Evolutionary conservation across 2,113 vertebrate genomes (phyloP).

Genomic region (Holacanthus passer): DNA sequence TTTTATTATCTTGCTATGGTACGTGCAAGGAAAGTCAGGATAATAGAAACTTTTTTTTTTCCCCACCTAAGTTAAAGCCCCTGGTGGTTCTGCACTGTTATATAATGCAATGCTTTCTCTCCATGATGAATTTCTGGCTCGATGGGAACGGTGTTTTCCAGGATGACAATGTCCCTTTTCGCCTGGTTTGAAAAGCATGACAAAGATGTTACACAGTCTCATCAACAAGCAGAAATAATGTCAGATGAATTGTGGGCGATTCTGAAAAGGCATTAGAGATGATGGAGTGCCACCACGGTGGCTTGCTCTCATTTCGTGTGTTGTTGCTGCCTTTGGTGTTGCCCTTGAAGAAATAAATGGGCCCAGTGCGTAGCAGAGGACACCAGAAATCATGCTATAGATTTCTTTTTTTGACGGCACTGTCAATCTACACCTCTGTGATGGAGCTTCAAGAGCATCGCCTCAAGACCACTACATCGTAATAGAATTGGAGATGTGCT

Average conservation of each 20-base stretch:
- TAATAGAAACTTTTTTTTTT: neutral
- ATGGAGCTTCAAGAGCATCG: neutral
- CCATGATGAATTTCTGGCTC: conserved; percentile 31
- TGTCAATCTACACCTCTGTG: conserved; percentile 20
- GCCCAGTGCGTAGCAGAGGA: conserved; percentile 6
- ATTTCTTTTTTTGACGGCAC: conserved; percentile 46
- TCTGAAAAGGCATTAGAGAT: conserved; percentile 54
- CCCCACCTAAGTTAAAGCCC: neutral
- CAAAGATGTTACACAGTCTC: conserved; percentile 34
- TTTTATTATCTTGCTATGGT: neutral
- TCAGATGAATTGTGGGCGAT: conserved; percentile 46
- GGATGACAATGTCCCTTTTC: conserved; percentile 48
- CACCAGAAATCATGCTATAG: conserved; percentile 25
- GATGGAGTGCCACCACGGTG: conserved; percentile 51
- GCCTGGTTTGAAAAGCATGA: conserved; percentile 53
- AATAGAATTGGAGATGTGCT: conserved; percentile 25
- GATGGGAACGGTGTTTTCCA: conserved; percentile 27
- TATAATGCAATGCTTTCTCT: neutral
- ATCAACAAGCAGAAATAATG: conserved; percentile 38
- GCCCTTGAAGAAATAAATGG: conserved; percentile 61
- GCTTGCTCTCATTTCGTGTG: conserved; percentile 25
- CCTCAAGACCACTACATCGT: neutral
- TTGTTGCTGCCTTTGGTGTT: conserved; percentile 33
- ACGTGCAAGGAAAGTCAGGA: neutral
- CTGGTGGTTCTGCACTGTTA: conserved; percentile 3